These are phyloP conservation scores for Tachycineta bicolor DNA, from an alignment of 2,113 vertebrate genomes.

Conservation along the genomic window DNA sequence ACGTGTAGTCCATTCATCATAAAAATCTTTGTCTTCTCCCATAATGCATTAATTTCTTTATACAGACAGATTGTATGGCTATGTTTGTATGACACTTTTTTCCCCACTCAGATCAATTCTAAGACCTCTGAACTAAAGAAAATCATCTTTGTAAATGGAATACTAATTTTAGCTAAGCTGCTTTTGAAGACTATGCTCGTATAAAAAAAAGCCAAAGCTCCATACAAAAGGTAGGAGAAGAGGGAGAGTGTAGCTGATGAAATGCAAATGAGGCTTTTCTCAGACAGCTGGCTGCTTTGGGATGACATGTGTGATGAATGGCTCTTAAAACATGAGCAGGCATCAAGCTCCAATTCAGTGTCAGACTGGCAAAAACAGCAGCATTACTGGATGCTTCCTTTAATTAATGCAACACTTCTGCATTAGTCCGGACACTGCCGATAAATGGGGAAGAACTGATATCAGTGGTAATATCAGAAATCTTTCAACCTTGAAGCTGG, in stretches of 20 bases:
- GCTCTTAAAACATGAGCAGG: slow-evolving; percentile 90
- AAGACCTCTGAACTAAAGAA: slow-evolving; percentile 73
- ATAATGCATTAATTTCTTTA: slow-evolving; percentile 56
- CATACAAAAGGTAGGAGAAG: slow-evolving; percentile 72
- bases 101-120: slow-evolving; percentile 44
- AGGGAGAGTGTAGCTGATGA: slow-evolving; percentile 79
- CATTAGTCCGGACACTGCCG: slow-evolving; percentile 79
- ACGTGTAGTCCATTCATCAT: slow-evolving; percentile 50
- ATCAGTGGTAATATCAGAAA: slow-evolving; percentile 84
- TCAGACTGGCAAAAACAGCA: slow-evolving; percentile 84
- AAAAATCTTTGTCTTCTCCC: slow-evolving; percentile 52
- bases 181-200: slow-evolving; percentile 74
- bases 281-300: slow-evolving; percentile 90
- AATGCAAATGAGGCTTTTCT: slow-evolving; percentile 89
- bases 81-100: slow-evolving; percentile 48
- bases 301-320: slow-evolving; percentile 98
- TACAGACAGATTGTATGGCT: slow-evolving; percentile 40
- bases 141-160: slow-evolving; percentile 73
- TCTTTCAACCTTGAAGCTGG: slow-evolving; percentile 84
- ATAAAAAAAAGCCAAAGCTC: slow-evolving; percentile 73
- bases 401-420: slow-evolving; percentile 86
- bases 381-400: slow-evolving; percentile 88
- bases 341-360: slow-evolving; percentile 90
- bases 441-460: slow-evolving; percentile 81
- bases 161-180: slow-evolving; percentile 79